Evolutionary conservation across 2,113 vertebrate genomes (phyloP).

Genomic region (Malurus melanocephalus): DNA sequence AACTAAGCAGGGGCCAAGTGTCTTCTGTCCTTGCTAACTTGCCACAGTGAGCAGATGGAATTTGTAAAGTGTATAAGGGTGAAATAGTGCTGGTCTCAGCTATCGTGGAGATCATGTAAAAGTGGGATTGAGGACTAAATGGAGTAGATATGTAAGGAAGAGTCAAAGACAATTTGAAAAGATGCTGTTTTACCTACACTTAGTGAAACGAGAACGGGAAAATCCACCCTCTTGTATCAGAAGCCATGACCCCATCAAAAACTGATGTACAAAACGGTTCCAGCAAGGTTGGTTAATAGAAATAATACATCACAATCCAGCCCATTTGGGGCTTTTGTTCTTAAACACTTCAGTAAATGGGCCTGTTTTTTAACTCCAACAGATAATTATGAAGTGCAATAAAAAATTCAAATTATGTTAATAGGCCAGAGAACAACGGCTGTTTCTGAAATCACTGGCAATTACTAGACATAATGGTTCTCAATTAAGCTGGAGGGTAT

Average conservation of each 20-base stretch:
- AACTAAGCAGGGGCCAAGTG: background rate
- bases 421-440: constrained; percentile 92
- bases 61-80: background rate
- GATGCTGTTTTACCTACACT: background rate
- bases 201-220: constrained; percentile 2
- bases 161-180: background rate
- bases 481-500: constrained; percentile 95
- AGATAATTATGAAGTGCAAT: constrained; percentile 83
- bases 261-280: background rate
- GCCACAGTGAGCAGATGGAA: fast-evolving
- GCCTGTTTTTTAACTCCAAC: constrained; percentile 76
- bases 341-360: constrained; percentile 68
- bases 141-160: background rate
- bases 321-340: constrained; percentile 60
- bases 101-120: background rate
- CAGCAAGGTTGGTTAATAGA: constrained; percentile 11
- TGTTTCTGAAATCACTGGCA: constrained; percentile 93
- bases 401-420: constrained; percentile 97
- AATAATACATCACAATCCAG: constrained; percentile 43
- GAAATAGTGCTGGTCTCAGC: background rate
- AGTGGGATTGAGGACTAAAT: background rate
- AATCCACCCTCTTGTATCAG: background rate
- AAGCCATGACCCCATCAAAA: constrained; percentile 31
- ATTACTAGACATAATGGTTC: constrained; percentile 96
- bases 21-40: background rate